Evolutionary conservation across 2,888 invertebrate genomes (phyloP).

Genomic region (Acholoe squamosa): DNA sequence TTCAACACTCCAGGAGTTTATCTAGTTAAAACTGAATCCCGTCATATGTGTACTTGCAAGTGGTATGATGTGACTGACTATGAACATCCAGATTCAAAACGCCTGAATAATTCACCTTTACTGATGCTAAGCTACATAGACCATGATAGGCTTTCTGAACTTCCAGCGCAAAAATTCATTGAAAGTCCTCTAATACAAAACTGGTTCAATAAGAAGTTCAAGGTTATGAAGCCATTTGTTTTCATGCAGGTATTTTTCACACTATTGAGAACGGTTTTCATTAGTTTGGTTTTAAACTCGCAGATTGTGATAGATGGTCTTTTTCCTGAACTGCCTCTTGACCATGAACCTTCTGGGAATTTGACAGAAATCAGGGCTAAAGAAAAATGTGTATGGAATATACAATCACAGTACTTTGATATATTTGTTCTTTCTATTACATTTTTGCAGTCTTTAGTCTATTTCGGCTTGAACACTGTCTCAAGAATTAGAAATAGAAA

Average conservation of each 20-base stretch:
- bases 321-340: not conserved
- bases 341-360: not conserved
- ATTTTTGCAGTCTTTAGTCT: not conserved
- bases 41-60: not conserved
- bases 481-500: not conserved
- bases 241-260: not conserved
- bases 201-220: not conserved
- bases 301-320: not conserved
- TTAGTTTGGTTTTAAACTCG: not conserved
- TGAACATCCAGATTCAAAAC: not conserved
- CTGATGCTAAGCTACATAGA: not conserved
- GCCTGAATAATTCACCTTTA: not conserved
- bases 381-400: not conserved
- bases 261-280: not conserved
- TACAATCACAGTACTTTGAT: not conserved
- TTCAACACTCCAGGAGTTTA: not conserved
- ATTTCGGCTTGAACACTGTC: not conserved
- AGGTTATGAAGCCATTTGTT: not conserved
- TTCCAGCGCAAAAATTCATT: not conserved
- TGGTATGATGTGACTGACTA: slow-evolving; percentile 32
- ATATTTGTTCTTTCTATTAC: not conserved
- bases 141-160: not conserved
- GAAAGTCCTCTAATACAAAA: not conserved
- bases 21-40: not conserved
- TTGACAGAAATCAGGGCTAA: not conserved